Evolutionary conservation across 2,113 vertebrate species (phyloP).

Genomic region (Pholis gunnellus): DNA sequence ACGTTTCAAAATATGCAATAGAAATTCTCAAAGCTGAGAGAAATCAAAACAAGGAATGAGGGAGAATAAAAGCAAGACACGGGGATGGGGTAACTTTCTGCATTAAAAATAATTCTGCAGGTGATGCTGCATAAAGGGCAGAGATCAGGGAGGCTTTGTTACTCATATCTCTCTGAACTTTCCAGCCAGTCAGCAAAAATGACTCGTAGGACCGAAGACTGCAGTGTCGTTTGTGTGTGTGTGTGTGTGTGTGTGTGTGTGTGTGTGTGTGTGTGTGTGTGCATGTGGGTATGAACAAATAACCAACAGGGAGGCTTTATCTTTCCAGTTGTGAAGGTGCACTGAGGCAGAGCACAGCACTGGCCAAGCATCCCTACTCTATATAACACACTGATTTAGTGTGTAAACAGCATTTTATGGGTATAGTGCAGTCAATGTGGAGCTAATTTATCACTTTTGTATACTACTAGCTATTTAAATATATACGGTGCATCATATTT

Average conservation of each 20-base stretch:
- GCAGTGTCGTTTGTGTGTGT: slow-evolving; percentile 27
- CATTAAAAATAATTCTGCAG: slow-evolving; percentile 30
- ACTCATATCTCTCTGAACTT: slow-evolving; percentile 36
- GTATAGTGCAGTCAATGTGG: background rate
- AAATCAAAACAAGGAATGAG: background rate
- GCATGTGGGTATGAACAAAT: slow-evolving; percentile 16
- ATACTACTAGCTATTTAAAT: background rate
- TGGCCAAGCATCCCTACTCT: background rate
- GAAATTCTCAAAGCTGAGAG: background rate
- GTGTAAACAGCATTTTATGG: background rate
- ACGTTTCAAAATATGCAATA: background rate
- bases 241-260: background rate
- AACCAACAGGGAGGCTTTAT: slow-evolving; percentile 15
- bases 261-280: background rate
- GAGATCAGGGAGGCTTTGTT: slow-evolving; percentile 53
- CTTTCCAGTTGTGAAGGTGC: slow-evolving; percentile 5
- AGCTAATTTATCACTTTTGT: background rate
- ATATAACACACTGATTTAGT: background rate
- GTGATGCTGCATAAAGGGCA: slow-evolving; percentile 39
- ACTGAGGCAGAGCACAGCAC: slow-evolving; percentile 9
- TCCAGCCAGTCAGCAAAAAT: slow-evolving; percentile 52
- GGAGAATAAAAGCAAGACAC: background rate
- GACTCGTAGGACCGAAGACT: slow-evolving; percentile 16
- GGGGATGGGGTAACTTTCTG: slow-evolving; percentile 3
- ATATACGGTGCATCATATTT: background rate